Conservation (phyloP, 2,113 vertebrate species). For the Channa maculata region DNA sequence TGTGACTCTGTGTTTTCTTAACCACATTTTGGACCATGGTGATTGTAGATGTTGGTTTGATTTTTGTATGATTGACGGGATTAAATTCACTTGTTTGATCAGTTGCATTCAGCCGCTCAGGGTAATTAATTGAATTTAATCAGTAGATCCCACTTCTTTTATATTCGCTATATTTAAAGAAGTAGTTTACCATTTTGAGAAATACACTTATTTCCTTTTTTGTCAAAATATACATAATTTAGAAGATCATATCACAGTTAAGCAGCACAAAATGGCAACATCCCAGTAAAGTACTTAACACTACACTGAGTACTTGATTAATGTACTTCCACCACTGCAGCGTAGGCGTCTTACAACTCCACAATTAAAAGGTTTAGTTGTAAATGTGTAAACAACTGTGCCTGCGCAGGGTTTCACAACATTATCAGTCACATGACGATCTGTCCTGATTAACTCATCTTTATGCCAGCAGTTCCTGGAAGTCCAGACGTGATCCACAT, state of each 20-base stretch:
- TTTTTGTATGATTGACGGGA: background rate
- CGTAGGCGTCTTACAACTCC: background rate
- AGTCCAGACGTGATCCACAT: background rate
- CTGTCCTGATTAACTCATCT: constrained; percentile 44
- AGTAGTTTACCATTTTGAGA: too few species aligned
- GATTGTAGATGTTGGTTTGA: background rate
- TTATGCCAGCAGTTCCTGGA: constrained; percentile 5
- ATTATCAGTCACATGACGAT: constrained; percentile 62
- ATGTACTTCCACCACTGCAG: background rate
- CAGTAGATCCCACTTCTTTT: too few species aligned
- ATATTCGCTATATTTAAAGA: too few species aligned
- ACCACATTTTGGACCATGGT: background rate
- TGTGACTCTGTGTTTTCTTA: background rate
- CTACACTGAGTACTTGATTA: background rate
- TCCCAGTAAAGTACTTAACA: background rate
- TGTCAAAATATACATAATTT: too few species aligned
- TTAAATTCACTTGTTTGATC: too few species aligned
- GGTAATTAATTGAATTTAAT: too few species aligned
- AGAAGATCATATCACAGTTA: too few species aligned
- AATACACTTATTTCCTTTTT: too few species aligned
- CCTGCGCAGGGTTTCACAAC: constrained; percentile 23
- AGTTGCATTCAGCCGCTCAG: too few species aligned
- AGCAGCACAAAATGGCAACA: too few species aligned
- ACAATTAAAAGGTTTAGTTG: background rate
- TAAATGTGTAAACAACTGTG: background rate